Evolutionary conservation across 2,113 vertebrate species (phyloP).

Genomic region (Corydoras maculifer): DNA sequence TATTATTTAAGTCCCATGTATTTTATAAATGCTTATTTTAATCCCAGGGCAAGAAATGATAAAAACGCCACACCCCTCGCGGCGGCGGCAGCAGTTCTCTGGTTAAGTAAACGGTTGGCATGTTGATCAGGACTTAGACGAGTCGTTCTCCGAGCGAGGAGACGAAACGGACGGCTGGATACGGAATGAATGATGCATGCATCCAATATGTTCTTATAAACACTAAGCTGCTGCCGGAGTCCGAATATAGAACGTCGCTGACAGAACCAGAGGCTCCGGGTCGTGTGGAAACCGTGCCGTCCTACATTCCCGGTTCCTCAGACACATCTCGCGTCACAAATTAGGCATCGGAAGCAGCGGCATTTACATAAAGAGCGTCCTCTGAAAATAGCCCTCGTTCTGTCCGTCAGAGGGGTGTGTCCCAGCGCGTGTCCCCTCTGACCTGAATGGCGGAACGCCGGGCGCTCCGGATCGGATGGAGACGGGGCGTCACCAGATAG

Average conservation of each 20-base stretch:
- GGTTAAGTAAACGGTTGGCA: slow-evolving; percentile 57
- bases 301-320: slow-evolving; percentile 37
- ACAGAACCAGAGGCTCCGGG: slow-evolving; percentile 2
- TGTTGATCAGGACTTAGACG: slow-evolving; percentile 63
- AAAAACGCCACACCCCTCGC: slow-evolving; percentile 48
- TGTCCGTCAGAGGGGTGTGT: slow-evolving; percentile 1
- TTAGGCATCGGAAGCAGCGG: slow-evolving; percentile 52
- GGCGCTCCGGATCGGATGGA: no score
- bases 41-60: slow-evolving; percentile 33
- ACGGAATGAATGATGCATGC: no score
- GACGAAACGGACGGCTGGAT: neutral
- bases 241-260: no score
- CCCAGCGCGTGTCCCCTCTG: neutral
- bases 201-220: no score
- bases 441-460: no score
- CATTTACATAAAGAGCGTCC: slow-evolving; percentile 57
- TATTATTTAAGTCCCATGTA: slow-evolving; percentile 33
- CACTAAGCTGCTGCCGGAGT: no score
- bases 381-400: slow-evolving; percentile 49
- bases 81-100: slow-evolving; percentile 52
- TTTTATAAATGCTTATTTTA: slow-evolving; percentile 39
- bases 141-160: slow-evolving; percentile 36
- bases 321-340: slow-evolving; percentile 48
- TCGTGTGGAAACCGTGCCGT: slow-evolving; percentile 38
- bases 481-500: no score